Percentiles rank a stretch among this genome's conserved stretches.
Evolutionary conservation across 2,113 vertebrate genomes (phyloP).

Genomic region (Anguilla rostrata): DNA sequence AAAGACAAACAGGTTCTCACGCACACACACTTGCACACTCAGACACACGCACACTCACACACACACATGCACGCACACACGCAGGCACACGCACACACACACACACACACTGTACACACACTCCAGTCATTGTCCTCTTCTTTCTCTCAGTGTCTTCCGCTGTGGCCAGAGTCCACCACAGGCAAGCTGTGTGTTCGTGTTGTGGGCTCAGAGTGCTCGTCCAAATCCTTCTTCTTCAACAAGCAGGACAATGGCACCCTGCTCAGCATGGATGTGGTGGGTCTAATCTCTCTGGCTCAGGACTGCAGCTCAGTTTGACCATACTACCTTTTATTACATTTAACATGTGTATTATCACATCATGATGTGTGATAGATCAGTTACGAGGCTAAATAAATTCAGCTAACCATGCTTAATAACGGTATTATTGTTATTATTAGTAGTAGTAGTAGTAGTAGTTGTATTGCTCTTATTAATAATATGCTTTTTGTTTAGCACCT

Average conservation of each 20-base stretch:
- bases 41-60: background rate
- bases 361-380: no score
- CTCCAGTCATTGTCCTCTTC: background rate
- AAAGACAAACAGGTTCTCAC: background rate
- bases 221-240: slow-evolving; percentile 83
- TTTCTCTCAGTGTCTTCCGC: slow-evolving; percentile 84
- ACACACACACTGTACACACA: background rate
- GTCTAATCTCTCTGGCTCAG: slow-evolving; percentile 34
- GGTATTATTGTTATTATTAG: no score
- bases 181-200: slow-evolving; percentile 84
- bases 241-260: slow-evolving; percentile 89
- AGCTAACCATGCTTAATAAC: no score
- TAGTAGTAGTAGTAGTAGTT: no score
- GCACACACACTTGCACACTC: background rate
- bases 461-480: background rate
- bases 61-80: background rate
- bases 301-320: background rate
- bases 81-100: background rate
- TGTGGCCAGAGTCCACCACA: slow-evolving; percentile 87
- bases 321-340: no score
- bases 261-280: slow-evolving; percentile 81
- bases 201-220: slow-evolving; percentile 76
- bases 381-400: no score
- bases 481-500: background rate
- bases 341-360: no score